These are phyloP conservation scores for Eupithecia subfuscata DNA, from an alignment of 2,888 invertebrate genomes.

Conservation along the genomic window DNA sequence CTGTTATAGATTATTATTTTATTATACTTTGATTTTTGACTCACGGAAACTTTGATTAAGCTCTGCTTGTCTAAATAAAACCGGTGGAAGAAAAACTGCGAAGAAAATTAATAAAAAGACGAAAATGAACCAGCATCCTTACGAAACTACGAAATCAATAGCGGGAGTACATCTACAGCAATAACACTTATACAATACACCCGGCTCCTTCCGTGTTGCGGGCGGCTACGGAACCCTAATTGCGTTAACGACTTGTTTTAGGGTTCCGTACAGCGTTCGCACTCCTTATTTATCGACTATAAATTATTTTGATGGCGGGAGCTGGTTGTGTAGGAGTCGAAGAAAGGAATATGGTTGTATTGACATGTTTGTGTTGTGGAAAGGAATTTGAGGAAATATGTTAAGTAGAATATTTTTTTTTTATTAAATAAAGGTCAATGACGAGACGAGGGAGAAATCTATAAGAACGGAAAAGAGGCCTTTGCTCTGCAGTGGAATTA, in stretches of 20 bases:
- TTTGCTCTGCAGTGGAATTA: not conserved
- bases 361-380: slow-evolving; percentile 1
- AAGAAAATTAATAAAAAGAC: not conserved
- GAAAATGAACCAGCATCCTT: not conserved
- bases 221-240: slow-evolving; percentile 57
- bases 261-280: slow-evolving; percentile 55
- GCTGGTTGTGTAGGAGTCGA: slow-evolving; percentile 9
- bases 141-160: slow-evolving; percentile 22
- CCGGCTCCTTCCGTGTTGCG: slow-evolving; percentile 34
- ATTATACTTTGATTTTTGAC: not conserved
- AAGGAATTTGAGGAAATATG: not conserved
- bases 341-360: slow-evolving; percentile 1
- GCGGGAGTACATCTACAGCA: slow-evolving; percentile 5
- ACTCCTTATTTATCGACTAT: slow-evolving; percentile 62
- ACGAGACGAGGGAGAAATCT: not conserved
- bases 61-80: not conserved
- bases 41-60: not conserved
- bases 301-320: slow-evolving; percentile 57
- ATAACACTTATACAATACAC: slow-evolving; percentile 11
- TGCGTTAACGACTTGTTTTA: slow-evolving; percentile 63
- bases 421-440: not conserved
- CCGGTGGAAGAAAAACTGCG: no score
- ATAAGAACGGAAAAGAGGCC: not conserved
- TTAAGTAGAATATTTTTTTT: no score
- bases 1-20: no score